Percentiles rank a stretch among this genome's conserved stretches.
phyloP scores from a whole-genome alignment of 2,113 vertebrate species.

The Nibea albiflora region DNA sequence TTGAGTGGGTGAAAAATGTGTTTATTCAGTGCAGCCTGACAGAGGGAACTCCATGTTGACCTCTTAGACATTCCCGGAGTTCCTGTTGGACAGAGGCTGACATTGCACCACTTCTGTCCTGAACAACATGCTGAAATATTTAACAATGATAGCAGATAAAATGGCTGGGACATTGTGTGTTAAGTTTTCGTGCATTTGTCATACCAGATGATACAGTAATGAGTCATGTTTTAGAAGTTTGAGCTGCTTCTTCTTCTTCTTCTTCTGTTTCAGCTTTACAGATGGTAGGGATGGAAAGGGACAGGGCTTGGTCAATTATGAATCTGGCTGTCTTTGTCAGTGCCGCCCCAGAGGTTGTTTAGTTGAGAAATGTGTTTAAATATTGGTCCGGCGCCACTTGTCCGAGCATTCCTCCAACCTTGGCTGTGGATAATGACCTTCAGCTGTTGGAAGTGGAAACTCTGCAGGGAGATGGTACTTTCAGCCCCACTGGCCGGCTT shows the following conservation, averaged over 20 bases:
- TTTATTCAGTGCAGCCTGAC: constrained; percentile 42
- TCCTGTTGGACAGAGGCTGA: constrained; percentile 36
- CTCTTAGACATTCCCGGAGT: constrained; percentile 60
- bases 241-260: background rate
- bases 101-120: constrained; percentile 6
- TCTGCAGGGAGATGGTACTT: constrained; percentile 68
- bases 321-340: constrained; percentile 51
- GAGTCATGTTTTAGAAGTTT: background rate
- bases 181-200: constrained; percentile 8
- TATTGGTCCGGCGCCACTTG: constrained; percentile 68
- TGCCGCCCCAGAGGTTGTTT: constrained; percentile 48
- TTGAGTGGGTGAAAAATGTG: constrained; percentile 37
- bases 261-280: background rate
- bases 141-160: background rate
- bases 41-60: constrained; percentile 46
- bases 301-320: constrained; percentile 48
- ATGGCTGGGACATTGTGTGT: constrained; percentile 3
- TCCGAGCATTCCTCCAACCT: constrained; percentile 65
- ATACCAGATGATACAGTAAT: background rate
- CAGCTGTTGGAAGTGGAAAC: constrained; percentile 83
- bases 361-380: constrained; percentile 67
- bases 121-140: background rate
- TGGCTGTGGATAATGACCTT: constrained; percentile 75
- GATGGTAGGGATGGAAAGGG: constrained; percentile 8
- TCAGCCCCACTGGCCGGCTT: constrained; percentile 64